Evolutionary conservation across 2,113 vertebrate genomes (phyloP).

Genomic region (Acanthisitta chloris): DNA sequence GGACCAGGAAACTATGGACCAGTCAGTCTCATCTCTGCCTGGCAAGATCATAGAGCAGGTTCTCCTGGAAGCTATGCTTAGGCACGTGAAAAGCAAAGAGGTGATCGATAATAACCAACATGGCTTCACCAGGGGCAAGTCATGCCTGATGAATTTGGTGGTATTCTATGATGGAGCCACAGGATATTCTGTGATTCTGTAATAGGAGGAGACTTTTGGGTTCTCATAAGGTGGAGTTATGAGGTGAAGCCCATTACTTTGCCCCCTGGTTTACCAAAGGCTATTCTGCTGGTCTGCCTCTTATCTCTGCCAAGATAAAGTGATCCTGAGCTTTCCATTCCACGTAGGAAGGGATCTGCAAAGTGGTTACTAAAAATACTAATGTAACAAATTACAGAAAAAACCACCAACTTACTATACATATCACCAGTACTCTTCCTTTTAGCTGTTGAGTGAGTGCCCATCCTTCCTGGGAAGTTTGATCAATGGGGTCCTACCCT

Average conservation of each 20-base stretch:
- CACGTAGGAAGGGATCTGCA: background rate
- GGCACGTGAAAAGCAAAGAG: too few relatives aligned
- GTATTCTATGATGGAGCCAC: too few relatives aligned
- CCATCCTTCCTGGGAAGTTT: background rate
- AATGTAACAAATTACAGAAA: background rate
- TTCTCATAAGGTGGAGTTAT: background rate
- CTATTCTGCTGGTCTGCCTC: background rate
- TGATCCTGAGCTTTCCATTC: background rate
- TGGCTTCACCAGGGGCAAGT: too few relatives aligned
- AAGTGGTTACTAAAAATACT: background rate
- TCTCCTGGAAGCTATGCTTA: too few relatives aligned
- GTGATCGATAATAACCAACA: too few relatives aligned
- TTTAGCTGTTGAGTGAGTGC: background rate
- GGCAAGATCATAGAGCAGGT: too few relatives aligned
- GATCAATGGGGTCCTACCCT: background rate
- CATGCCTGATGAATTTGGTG: too few relatives aligned
- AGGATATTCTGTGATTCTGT: too few relatives aligned
- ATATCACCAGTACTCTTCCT: background rate
- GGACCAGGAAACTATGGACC: too few relatives aligned
- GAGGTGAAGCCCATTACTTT: background rate
- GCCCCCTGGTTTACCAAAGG: background rate
- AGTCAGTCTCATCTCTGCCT: too few relatives aligned
- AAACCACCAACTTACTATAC: accelerated
- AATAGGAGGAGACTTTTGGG: too few relatives aligned
- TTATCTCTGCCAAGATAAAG: background rate